Evolutionary conservation across 2,113 vertebrate genomes (phyloP), one percentile per base, ranked within the genome.

Genomic region (Chascanopsetta lugubris): DNA sequence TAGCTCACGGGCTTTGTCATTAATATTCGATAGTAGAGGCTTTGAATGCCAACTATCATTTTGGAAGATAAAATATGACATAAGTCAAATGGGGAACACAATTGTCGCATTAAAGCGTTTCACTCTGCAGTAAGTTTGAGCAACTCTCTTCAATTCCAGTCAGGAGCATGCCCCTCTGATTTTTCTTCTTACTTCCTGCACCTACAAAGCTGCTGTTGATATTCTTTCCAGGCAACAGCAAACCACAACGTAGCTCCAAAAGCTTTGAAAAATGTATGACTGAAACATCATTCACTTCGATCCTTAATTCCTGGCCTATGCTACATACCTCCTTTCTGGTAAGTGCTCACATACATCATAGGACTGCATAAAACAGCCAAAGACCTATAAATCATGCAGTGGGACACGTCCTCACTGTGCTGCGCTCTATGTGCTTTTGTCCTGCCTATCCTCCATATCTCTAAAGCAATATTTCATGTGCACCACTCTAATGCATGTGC

Each of bases 321-420:
- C 68, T 74, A 78, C 71, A 67, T 66, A 72, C 67, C 80, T 78
- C 56, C 72, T 83, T 38, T 80, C 54, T 78, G 72, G 82, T 87
- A 86, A 90, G 82, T 85, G 80, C 77, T 61, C 76, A 84, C 82
- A 88, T 90, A 82, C 79, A 86, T 88, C 83, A 85, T 53, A 78
- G 46, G 68, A 57, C 79, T 60, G 77, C 83, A 84, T 69, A 79
- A 81, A 83, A 69, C n/a, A 72, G 72, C 54, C 72, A 32, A 69
- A 75, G 51, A 63, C 13, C 80, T 42, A 84, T 89, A 85, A 88
- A 89, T 90, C 81, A 85, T 86, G 76, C 79, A 86, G 65, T 40
- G 27, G 48, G 61, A 73, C 43, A 36, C 60, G 51, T 72, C 77
- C 58, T 55, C 56, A 60, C n/a, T n/a, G 51, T 12, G 47, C 74